Base-by-base conservation (phyloP, 2,797 vertebrate species). In the Typhlichthys subterraneus region DNA sequence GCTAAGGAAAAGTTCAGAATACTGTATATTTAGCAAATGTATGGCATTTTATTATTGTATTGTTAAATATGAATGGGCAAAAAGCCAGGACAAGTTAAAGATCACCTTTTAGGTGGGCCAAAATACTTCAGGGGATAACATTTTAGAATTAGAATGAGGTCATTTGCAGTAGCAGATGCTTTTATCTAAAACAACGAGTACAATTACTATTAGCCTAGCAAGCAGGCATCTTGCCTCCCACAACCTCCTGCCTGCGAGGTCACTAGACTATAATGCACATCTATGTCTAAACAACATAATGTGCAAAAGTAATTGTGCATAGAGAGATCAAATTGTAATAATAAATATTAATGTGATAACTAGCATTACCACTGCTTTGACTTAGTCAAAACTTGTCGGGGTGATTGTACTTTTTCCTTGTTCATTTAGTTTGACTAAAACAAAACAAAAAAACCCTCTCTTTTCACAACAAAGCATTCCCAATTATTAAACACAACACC, bases 231-330 rank as follows among this genome's bases (percentile, higher is more conserved):
- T 38, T 38, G 33, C 33, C 33, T 38, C 33, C 33, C 33, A 38
- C 33, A 9, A 38, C 33, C 33, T 38, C 9, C 33, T 38, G 33
- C 6, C 33, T 38, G 33, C 8, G 33, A 38, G 33, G 12, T 23
- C 38, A 55, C 45, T 56, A 56, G 12, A 14, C 6, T 9, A 38
- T 10, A 14, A 6, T 14, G 38, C 59, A 79, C 79, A 73, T 80
- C 75, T 81, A 81, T 54, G 53, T 81, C 80, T 77, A 78, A 70
- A 42, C 63, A 52, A 72, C 60, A 74, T 47, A 72, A 85, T 85
- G 88, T 91, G 88, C 89, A 91, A 91, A 89, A 82, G 65, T n/a
- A 87, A 87, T 59, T 88, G 88, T 89, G 89, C 89, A 91, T 91
- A 91, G 89, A 45, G 49, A 89, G 86, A 85, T 89, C 85, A 88